Evolutionary conservation across 2,888 invertebrate genomes (phyloP).

Genomic region (Drosophila ustulata): DNA sequence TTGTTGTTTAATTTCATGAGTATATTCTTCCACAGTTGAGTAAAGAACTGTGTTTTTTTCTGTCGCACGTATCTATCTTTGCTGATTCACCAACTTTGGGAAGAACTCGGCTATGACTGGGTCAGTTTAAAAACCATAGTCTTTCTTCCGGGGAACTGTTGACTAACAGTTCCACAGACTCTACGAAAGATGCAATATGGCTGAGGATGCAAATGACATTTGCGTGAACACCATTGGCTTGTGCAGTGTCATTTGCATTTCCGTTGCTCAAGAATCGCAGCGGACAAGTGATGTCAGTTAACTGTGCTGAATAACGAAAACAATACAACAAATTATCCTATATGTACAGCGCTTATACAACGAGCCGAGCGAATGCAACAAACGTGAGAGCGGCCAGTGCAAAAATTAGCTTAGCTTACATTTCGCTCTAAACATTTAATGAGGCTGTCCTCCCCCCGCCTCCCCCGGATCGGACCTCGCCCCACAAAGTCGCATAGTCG

Average conservation of each 20-base stretch:
- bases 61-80: background rate
- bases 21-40: too few species aligned
- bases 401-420: slow-evolving; percentile 57
- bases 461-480: background rate
- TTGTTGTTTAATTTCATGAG: too few species aligned
- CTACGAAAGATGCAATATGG: background rate
- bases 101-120: background rate
- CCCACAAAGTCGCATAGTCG: slow-evolving; percentile 8
- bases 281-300: slow-evolving; percentile 27
- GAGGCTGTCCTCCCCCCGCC: slow-evolving; percentile 30
- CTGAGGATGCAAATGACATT: background rate
- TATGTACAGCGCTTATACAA: slow-evolving; percentile 41
- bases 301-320: slow-evolving; percentile 19
- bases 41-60: background rate
- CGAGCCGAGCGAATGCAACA: slow-evolving; percentile 21
- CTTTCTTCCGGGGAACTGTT: background rate
- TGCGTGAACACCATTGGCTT: background rate
- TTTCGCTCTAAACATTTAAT: slow-evolving; percentile 58
- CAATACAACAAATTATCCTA: slow-evolving; percentile 26
- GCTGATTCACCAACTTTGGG: background rate
- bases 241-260: slow-evolving; percentile 32
- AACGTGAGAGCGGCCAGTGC: slow-evolving; percentile 43
- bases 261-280: slow-evolving; percentile 28
- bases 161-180: background rate
- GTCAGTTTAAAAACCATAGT: background rate